Percentiles rank a stretch among this genome's conserved stretches.
phyloP scores from a whole-genome alignment of 1,140 invertebrate species.

The Temnothorax nylanderi region DNA sequence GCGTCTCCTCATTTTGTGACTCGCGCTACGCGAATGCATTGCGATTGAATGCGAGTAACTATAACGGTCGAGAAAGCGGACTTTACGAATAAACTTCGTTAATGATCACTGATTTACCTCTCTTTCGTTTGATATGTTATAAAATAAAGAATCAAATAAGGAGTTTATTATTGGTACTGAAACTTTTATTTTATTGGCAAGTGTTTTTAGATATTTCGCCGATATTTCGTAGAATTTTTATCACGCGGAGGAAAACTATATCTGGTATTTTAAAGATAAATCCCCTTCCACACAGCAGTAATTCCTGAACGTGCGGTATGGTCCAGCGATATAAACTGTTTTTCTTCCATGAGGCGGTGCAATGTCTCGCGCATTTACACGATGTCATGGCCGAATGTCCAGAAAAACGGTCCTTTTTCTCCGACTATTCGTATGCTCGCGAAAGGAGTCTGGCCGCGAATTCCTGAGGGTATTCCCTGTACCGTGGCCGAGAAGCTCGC shows the following conservation, averaged over 20 bases:
- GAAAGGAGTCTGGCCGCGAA: conserved; percentile 60
- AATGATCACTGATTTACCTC: background rate
- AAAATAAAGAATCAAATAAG: background rate
- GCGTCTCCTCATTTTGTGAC: conserved; percentile 50
- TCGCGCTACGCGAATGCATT: background rate
- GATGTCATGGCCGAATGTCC: conserved; percentile 29
- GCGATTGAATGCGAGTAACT: conserved; percentile 7
- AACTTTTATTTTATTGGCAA: background rate
- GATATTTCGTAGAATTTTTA: background rate
- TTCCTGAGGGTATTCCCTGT: conserved; percentile 63
- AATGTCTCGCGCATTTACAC: conserved; percentile 51
- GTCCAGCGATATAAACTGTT: conserved; percentile 13
- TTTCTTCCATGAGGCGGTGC: background rate
- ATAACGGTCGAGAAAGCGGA: background rate
- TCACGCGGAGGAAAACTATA: background rate
- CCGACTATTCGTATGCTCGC: conserved; percentile 17
- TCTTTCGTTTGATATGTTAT: background rate
- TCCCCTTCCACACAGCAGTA: background rate
- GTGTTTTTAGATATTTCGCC: background rate
- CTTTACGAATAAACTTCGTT: background rate
- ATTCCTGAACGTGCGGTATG: background rate
- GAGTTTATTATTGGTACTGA: background rate
- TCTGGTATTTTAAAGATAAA: background rate
- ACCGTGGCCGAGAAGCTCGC: conserved; percentile 63
- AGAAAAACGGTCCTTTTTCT: conserved; percentile 48